Evolutionary conservation across 1,140 invertebrate genomes (phyloP).

Genomic region (Ruditapes philippinarum): DNA sequence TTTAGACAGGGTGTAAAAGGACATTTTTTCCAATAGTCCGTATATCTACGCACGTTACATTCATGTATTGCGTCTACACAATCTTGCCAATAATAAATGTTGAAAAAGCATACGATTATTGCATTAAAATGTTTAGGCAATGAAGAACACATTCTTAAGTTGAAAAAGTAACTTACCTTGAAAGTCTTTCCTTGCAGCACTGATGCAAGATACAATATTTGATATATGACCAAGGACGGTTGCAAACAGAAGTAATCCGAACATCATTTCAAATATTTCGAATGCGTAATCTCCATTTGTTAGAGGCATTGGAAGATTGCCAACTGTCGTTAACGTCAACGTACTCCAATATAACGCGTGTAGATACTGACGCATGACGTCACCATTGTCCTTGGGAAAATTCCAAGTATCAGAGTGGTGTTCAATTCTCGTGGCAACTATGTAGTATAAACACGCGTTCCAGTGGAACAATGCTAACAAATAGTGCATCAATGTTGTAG

Average conservation of each 20-base stretch:
- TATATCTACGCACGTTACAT: too few species aligned
- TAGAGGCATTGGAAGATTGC: constrained; percentile 89
- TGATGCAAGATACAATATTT: constrained; percentile 86
- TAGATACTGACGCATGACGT: constrained; percentile 91
- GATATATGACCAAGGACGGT: constrained; percentile 86
- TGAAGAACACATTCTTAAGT: too few species aligned
- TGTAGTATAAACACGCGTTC: constrained; percentile 99
- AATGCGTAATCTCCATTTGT: constrained; percentile 91
- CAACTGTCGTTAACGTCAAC: constrained; percentile 96
- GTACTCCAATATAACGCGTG: constrained; percentile 99
- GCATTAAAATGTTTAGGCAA: too few species aligned
- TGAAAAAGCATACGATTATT: too few species aligned
- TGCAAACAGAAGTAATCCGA: constrained; percentile 86
- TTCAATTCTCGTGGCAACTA: constrained; percentile 73
- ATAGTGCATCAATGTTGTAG: constrained; percentile 97
- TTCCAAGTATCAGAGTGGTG: constrained; percentile 69
- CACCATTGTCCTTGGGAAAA: constrained; percentile 79
- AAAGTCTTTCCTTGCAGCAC: constrained; percentile 86
- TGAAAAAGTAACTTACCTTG: constrained; percentile 83
- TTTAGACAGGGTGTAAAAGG: too few species aligned
- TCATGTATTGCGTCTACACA: too few species aligned
- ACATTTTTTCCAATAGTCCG: too few species aligned
- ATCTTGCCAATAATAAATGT: too few species aligned
- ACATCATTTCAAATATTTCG: constrained; percentile 85
- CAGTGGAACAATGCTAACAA: constrained; percentile 99